phyloP scores from a whole-genome alignment of 2,888 invertebrate species.

The Eurytoma californica region DNA sequence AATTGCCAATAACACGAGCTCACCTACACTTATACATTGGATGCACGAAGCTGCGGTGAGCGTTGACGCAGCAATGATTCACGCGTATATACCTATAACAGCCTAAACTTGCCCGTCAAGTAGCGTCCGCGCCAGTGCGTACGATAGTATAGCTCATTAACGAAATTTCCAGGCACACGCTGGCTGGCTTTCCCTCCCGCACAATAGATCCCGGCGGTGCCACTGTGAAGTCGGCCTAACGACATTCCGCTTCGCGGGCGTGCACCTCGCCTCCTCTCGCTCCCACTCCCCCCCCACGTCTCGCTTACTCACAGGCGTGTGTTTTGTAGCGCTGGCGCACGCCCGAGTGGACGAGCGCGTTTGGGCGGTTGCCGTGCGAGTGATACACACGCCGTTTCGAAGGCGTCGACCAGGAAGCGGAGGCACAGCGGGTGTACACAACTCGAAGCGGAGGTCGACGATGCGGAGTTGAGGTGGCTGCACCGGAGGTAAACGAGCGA shows the following conservation, averaged over 20 bases:
- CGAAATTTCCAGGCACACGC: neutral
- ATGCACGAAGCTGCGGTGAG: too few relatives aligned
- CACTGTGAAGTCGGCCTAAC: conserved; percentile 39
- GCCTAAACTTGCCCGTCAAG: too few relatives aligned
- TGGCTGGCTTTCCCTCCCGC: neutral
- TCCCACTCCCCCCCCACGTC: conserved; percentile 27
- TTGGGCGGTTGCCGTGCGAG: conserved; percentile 37
- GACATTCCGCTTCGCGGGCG: conserved; percentile 52
- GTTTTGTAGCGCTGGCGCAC: conserved; percentile 14
- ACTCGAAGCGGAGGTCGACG: too few relatives aligned
- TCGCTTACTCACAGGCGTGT: conserved; percentile 27
- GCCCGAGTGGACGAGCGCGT: neutral
- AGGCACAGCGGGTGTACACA: neutral
- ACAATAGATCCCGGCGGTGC: neutral
- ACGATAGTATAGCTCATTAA: neutral
- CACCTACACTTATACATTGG: too few relatives aligned
- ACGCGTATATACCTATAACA: too few relatives aligned
- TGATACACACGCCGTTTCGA: neutral
- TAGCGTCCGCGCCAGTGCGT: too few relatives aligned
- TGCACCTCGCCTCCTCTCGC: conserved; percentile 41
- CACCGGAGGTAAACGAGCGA: neutral
- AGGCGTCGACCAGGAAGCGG: neutral
- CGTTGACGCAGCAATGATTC: too few relatives aligned
- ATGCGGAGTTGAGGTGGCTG: too few relatives aligned
- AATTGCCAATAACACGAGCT: too few relatives aligned